Evolutionary conservation across 2,797 vertebrate genomes (phyloP), one percentile per base, ranked within the genome.

Genomic region (Pangasius krempfi): DNA sequence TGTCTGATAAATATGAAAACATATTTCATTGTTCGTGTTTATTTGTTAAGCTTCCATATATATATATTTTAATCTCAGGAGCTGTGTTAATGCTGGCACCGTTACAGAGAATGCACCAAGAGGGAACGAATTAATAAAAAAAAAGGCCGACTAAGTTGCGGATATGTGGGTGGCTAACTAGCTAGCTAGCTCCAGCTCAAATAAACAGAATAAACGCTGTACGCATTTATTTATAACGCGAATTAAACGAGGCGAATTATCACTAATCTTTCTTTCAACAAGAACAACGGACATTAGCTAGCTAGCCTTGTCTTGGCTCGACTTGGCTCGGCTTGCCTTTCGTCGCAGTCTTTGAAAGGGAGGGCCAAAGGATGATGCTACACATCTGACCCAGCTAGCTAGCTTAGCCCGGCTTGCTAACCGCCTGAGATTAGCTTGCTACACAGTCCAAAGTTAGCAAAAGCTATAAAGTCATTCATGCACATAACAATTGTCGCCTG

Each of bases 291-390:
- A 6, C n/a, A 8, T 52, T 22, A 68, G 25, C 82, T 64, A 4
- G 27, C 14, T 52, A 52, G 64, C 18, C 2, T 47, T 30, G 58
- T 6, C 14, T 20, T 44, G 44, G 44, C 7, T 44, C 44, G 6
- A 7, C 14, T 20, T 44, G 44, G 44, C 7, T 44, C 44, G 6
- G 44, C 30, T 20, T 20, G 81, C 33, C 44, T 84, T 84, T 33
- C 47, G 83, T 54, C 83, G 83, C 83, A 85, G 83, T 70, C 10
- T 72, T 33, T 52, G 83, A 25, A 85, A 70, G 47, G 83, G n/a
- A 85, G 50, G 64, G 83, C 64, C 83, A 37, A 54, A 85, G 44
- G 83, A 84, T 84, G 83, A 85, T 85, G 64, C 64, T 85, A 85
- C 47, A 85, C 83, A 54, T 85, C 83, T 16, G 64, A 85, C 47